Conservation (phyloP, 2,888 invertebrate genomes). For the Meteorus cinctellus region DNA sequence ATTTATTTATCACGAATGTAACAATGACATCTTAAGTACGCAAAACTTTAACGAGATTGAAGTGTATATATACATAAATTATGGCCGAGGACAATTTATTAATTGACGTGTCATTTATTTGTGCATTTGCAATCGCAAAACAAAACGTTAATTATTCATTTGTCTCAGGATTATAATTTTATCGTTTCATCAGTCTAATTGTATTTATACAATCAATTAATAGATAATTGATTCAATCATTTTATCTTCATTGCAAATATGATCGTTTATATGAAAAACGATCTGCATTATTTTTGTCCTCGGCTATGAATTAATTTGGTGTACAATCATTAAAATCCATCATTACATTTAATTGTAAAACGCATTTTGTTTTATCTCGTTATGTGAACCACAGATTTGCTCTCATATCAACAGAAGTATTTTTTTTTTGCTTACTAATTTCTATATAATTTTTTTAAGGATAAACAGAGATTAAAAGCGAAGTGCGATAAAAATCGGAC, state of each 20-base stretch:
- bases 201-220: background rate
- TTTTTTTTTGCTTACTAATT: background rate
- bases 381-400: constrained; percentile 6
- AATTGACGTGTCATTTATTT: background rate
- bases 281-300: background rate
- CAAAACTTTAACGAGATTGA: constrained; percentile 41
- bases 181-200: constrained; percentile 7
- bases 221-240: background rate
- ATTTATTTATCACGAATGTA: constrained; percentile 40
- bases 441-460: background rate
- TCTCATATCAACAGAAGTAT: constrained; percentile 13
- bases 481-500: constrained; percentile 42
- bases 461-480: constrained; percentile 40
- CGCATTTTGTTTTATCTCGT: background rate
- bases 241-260: background rate
- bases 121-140: background rate
- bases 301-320: background rate
- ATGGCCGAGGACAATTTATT: background rate
- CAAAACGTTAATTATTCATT: background rate
- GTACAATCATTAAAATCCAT: constrained; percentile 15
- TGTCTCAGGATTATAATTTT: background rate
- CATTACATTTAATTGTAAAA: constrained; percentile 5
- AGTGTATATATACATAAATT: background rate
- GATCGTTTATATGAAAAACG: background rate
- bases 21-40: constrained; percentile 42